These are phyloP conservation scores for Protodeltote pygarga DNA, from an alignment of 2,888 invertebrate genomes.

Conservation along the genomic window DNA sequence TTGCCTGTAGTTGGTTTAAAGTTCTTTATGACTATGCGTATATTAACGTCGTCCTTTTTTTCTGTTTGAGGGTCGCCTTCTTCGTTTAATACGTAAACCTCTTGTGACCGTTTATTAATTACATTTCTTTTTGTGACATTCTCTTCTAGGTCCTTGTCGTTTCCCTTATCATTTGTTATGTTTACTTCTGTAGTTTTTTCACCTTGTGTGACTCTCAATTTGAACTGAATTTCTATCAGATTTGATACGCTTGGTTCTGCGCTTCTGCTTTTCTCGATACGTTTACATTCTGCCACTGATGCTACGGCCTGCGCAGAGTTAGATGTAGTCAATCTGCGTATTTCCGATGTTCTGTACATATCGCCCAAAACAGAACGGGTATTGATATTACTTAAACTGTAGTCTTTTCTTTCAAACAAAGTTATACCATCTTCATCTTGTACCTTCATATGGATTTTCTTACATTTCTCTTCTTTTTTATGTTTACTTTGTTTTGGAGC, in stretches of 20 bases:
- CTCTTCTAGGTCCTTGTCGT: conserved; percentile 24
- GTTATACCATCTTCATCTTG: conserved; percentile 69
- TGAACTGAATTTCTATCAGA: conserved; percentile 72
- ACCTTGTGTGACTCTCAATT: conserved; percentile 65
- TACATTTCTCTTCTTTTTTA: conserved; percentile 64
- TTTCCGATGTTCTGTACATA: conserved; percentile 60
- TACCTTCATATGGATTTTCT: conserved; percentile 62
- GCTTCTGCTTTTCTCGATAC: conserved; percentile 48
- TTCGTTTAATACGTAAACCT: conserved; percentile 58
- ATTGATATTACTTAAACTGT: conserved; percentile 38
- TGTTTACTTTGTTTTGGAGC: no score
- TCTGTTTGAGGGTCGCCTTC: conserved; percentile 43
- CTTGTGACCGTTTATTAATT: conserved; percentile 45
- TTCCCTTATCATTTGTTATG: conserved; percentile 51
- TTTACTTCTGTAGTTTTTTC: conserved; percentile 65
- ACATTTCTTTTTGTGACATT: conserved; percentile 24
- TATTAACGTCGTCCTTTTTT: conserved; percentile 68
- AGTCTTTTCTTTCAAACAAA: conserved; percentile 68
- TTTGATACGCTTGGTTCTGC: conserved; percentile 62
- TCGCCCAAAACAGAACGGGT: conserved; percentile 53
- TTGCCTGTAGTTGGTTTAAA: conserved; percentile 54
- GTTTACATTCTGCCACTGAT: conserved; percentile 38
- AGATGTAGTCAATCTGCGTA: conserved; percentile 58
- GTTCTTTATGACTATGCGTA: conserved; percentile 71
- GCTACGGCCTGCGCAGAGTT: conserved; percentile 44